Evolutionary conservation across 2,888 invertebrate species (phyloP), one percentile per base, ranked within the genome.

Genomic region (Euspilapteryx auroguttella): DNA sequence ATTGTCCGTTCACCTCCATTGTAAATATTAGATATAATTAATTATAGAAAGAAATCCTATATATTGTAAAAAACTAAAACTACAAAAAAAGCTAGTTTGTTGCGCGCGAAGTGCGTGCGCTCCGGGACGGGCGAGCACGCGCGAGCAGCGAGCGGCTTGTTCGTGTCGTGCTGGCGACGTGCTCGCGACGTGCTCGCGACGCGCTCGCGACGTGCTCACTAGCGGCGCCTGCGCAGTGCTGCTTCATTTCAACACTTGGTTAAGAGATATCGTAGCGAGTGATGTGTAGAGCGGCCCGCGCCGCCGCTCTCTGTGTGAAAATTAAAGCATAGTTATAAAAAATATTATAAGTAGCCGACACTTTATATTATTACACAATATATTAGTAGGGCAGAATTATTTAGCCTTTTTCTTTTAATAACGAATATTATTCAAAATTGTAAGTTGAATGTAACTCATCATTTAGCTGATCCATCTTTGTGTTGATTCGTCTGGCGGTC

Each of bases 1-100:
- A 64, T 51, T 68, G 69, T 71, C 69, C 68, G 55, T 68, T 71
- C 73, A 68, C 73, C 73, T 75, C 69, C 69, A 65, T 71, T 75
- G 75, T 75, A 75, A 75, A 75, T 75, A 75, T 62, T 75, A 75
- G 75, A 55, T 69, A 53, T 75, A 75, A 75, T 69, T 75, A 73
- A 75, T 64, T 66, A 69, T 73, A 75, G 71, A 62, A 62, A 69
- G 53, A 66, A 69, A 75, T 71, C 69, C 68, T 71, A 73, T 75
- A 75, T 75, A 75, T 75, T 75, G 73, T 75, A 73, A 68, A 75
- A 52, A 34, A 75, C 41, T 55, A 57, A 69, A 73, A 71, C 59
- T 68, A 56, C 64, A 69, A 71, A 73, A 73, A 71, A 73, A 69
- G 69, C 71, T 68, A 64, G 61, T 63, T 68, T 62, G 69, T 66